phyloP scores from a whole-genome alignment of 1,140 invertebrate species.

The Sycobia sp. region DNA sequence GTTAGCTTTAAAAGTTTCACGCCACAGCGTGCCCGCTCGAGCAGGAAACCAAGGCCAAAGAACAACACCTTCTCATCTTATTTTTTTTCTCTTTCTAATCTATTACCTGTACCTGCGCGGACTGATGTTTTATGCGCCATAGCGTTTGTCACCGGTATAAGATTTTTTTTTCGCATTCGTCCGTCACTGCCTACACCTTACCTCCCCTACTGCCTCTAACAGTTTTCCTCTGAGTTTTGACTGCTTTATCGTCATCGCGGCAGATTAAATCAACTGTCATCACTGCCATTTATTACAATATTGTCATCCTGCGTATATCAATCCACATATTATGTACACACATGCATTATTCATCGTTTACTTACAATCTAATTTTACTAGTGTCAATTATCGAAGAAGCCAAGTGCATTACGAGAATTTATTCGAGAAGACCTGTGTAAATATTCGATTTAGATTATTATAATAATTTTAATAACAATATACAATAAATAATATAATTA shows the following conservation, averaged over 20 bases:
- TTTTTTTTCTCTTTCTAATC: slow-evolving; percentile 5
- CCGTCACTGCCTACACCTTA: neutral
- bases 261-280: slow-evolving; percentile 6
- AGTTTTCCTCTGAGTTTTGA: slow-evolving; percentile 14
- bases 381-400: slow-evolving; percentile 34
- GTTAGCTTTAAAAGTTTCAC: too few relatives aligned
- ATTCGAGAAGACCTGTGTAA: slow-evolving; percentile 32
- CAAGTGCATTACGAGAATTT: slow-evolving; percentile 25
- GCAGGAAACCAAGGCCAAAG: slow-evolving; percentile 21
- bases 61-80: slow-evolving; percentile 1
- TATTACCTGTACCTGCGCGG: too few relatives aligned
- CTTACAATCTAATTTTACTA: slow-evolving; percentile 23
- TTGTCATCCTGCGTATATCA: neutral
- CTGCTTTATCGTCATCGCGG: slow-evolving; percentile 6
- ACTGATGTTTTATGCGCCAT: too few relatives aligned
- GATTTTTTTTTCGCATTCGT: neutral
- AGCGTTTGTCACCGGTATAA: too few relatives aligned
- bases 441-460: slow-evolving; percentile 31
- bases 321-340: neutral
- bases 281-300: slow-evolving; percentile 1
- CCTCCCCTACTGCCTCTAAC: neutral
- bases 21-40: neutral
- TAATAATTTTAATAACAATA: slow-evolving; percentile 37
- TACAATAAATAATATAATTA: slow-evolving; percentile 32
- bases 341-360: slow-evolving; percentile 2